Evolutionary conservation across 2,797 vertebrate genomes (phyloP), one percentile per base, ranked within the genome.

Genomic region (Sebastes steindachneri): DNA sequence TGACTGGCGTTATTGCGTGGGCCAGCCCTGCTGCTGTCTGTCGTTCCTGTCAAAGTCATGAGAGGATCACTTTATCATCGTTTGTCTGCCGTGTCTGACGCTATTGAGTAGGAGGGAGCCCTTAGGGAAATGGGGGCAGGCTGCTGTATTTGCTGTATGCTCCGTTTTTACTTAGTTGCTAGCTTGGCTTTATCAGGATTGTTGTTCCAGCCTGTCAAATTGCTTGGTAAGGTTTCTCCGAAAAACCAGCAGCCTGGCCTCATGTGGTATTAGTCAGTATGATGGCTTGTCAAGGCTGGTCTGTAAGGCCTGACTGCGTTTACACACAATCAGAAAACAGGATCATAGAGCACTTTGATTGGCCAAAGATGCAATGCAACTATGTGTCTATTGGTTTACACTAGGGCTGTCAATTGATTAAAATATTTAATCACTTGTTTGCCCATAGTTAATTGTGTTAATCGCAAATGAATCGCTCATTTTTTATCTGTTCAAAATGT

Each of bases 51-150:
- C 96, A 93, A 93, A 95, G 88, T 95, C 95, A 96, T 93, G 93
- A 95, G 94, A 96, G 95, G 94, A 97, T 97, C 97, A 98, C 98
- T 99, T 99, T 98, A 99, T 99, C 98, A 99, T 99, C 97, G 95
- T 99, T 98, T 99, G 98, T 98, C 97, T 98, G 97, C 92, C 6
- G 74, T 89, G 95, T 95, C 89, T 95, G 96, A 96, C 94, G 90
- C 95, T 90, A 95, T 96, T 96, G 95, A 96, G 96, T 96, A 88
- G 96, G 94, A 93, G 94, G 93, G 91, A 95, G 95, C 95, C 96
- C 97, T 97, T 96, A 89, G 80, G 96, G 97, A 97, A 93, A 93
- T 91, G 89, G 90, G 88, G 84, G 80, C 73, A 71, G 82, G 73
- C 83, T 89, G 83, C 85, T 93, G 90, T 92, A 92, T 94, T 93